Percentiles rank a stretch among this genome's conserved stretches.
Conservation (phyloP, 2,888 invertebrate species). For the Polylopha cassiicola region DNA sequence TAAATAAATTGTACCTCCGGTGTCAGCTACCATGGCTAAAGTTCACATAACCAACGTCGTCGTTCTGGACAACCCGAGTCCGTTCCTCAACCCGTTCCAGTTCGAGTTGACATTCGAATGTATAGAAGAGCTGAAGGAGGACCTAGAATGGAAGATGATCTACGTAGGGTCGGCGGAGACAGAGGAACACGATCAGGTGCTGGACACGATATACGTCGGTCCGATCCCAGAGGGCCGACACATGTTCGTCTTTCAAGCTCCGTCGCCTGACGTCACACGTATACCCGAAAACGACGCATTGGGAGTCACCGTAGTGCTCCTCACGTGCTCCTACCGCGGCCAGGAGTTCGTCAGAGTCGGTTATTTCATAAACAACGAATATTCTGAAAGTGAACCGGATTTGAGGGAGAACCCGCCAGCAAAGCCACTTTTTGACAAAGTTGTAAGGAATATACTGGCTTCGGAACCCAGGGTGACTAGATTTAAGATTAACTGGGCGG, state of each 20-base stretch:
- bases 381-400: constrained; percentile 92
- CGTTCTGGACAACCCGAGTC: constrained; percentile 97
- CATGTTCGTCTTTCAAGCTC: constrained; percentile 95
- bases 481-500: constrained; percentile 99
- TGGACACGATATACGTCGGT: constrained; percentile 98
- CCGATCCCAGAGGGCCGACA: constrained; percentile 93
- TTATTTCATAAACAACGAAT: constrained; percentile 99
- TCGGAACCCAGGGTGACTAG: constrained; percentile 95
- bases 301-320: constrained; percentile 97
- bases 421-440: constrained; percentile 95
- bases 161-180: constrained; percentile 99
- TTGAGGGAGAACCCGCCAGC: constrained; percentile 95
- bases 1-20: too few relatives aligned
- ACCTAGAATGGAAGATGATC: constrained; percentile 99
- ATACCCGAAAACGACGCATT: constrained; percentile 97
- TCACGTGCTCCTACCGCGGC: constrained; percentile 94
- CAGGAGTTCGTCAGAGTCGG: constrained; percentile 98
- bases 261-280: constrained; percentile 94
- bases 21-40: constrained; percentile 96
- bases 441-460: constrained; percentile 88
- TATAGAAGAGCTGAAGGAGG: constrained; percentile 95
- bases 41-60: constrained; percentile 98
- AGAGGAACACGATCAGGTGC: constrained; percentile 96
- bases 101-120: constrained; percentile 99
- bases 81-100: constrained; percentile 96